phyloP scores from a whole-genome alignment of 2,113 vertebrate species.

The Promerops cafer region DNA sequence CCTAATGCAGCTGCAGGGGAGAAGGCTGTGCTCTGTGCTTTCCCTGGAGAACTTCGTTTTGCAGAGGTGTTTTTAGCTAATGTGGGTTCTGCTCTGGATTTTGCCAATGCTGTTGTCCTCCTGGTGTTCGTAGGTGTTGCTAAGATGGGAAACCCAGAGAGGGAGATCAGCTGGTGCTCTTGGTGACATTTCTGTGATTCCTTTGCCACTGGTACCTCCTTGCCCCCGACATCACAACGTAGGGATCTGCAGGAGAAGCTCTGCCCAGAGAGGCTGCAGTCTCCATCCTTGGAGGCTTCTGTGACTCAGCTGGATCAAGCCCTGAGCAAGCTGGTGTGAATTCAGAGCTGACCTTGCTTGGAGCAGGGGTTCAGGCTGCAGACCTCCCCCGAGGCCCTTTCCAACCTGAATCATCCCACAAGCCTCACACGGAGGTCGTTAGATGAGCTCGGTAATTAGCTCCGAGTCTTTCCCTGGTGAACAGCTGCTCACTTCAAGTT shows the following conservation, averaged over 20 bases:
- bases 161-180: accelerated
- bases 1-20: not conserved
- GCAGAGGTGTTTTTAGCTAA: not conserved
- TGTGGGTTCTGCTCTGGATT: not conserved
- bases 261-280: not conserved
- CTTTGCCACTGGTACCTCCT: not conserved
- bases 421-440: not conserved
- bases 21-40: not conserved
- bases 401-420: not conserved
- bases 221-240: accelerated
- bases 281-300: not conserved
- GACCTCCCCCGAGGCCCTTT: not conserved
- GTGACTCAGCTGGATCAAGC: not conserved
- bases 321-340: not conserved
- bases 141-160: not conserved
- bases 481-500: not conserved
- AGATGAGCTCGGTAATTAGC: not conserved
- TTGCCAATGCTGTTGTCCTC: not conserved
- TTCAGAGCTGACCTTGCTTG: not conserved
- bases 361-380: not conserved
- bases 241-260: not conserved
- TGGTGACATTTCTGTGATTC: not conserved
- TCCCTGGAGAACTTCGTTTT: not conserved
- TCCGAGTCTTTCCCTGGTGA: not conserved
- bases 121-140: not conserved